These are phyloP conservation scores for Lophius piscatorius DNA, from an alignment of 2,113 vertebrate genomes.

Conservation along the genomic window DNA sequence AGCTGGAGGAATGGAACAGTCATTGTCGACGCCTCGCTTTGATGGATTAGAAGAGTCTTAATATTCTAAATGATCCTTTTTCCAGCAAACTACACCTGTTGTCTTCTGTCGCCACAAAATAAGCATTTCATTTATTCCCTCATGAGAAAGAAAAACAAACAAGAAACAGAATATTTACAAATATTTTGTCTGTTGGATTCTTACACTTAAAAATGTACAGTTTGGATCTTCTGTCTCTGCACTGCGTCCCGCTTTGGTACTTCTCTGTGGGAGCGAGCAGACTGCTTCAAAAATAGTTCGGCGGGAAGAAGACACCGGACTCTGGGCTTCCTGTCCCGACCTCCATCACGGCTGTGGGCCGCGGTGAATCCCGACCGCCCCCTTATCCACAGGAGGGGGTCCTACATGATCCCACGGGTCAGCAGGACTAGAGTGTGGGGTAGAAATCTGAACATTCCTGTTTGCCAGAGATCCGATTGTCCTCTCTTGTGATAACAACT, in stretches of 20 bases:
- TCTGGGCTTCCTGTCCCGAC: constrained; percentile 6
- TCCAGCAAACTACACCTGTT: constrained; percentile 77
- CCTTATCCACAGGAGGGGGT: constrained; percentile 35
- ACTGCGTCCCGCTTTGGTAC: constrained; percentile 33
- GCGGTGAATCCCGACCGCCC: constrained; percentile 32
- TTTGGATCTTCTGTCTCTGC: constrained; percentile 65
- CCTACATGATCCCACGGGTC: constrained; percentile 19
- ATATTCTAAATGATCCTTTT: too few species aligned
- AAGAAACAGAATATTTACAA: constrained; percentile 86
- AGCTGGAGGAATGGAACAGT: too few species aligned
- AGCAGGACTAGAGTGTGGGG: constrained; percentile 35
- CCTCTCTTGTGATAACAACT: constrained; percentile 8
- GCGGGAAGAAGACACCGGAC: too few species aligned
- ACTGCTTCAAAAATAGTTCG: too few species aligned
- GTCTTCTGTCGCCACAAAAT: constrained; percentile 76
- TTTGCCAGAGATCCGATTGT: constrained; percentile 4
- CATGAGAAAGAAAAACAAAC: constrained; percentile 63
- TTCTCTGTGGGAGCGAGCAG: too few species aligned
- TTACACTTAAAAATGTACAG: constrained; percentile 85
- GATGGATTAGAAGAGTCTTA: too few species aligned
- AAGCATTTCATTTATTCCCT: constrained; percentile 79
- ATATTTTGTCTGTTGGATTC: constrained; percentile 78
- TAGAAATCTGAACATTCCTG: constrained; percentile 41
- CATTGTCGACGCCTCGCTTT: too few species aligned
- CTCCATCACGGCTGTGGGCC: constrained; percentile 39